A percentile compares a stretch with the other conserved stretches of the same genome.
Conservation (phyloP, 2,797 vertebrate genomes). For the Neomorphus geoffroyi region DNA sequence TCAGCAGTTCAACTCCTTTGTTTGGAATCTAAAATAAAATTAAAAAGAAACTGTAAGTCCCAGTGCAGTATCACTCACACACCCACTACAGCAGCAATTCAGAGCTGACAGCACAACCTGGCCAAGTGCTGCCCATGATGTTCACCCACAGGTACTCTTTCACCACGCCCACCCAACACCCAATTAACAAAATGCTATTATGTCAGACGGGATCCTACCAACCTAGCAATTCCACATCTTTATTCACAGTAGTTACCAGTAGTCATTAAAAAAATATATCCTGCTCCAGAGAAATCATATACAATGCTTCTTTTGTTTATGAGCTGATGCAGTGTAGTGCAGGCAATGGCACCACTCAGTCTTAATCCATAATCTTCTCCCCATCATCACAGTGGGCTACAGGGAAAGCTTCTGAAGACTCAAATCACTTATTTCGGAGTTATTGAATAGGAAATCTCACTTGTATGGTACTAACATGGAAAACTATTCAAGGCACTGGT, state of each 20-base stretch:
- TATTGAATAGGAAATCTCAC: neutral
- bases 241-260: neutral
- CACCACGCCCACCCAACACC: neutral
- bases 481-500: neutral
- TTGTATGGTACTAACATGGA: neutral
- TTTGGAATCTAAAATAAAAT: constrained; percentile 79
- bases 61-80: neutral
- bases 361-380: neutral
- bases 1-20: constrained; percentile 80
- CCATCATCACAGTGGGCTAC: accelerated
- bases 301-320: neutral
- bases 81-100: neutral
- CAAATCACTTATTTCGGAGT: neutral
- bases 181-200: neutral
- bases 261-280: neutral
- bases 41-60: neutral
- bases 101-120: neutral
- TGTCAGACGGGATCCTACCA: neutral
- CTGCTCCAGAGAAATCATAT: neutral
- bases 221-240: neutral
- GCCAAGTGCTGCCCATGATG: neutral
- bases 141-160: neutral
- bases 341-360: neutral
- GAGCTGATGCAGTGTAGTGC: neutral
- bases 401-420: neutral